Conservation (phyloP, 2,797 vertebrate genomes). For the Takifugu ocellatus region DNA sequence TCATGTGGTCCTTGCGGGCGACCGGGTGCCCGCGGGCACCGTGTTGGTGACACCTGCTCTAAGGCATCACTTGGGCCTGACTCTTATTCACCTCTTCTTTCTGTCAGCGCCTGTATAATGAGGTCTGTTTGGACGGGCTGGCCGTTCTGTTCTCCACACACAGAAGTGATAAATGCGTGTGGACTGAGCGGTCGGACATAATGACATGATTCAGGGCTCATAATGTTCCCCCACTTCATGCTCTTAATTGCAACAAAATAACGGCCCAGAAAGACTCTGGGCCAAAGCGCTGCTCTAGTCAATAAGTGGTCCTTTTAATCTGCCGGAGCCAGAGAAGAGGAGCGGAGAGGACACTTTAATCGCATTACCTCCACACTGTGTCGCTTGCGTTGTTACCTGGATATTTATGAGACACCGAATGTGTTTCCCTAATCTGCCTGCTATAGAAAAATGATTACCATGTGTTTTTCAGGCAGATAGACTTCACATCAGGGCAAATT, state of each 20-base stretch:
- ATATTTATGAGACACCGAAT: conserved; percentile 2
- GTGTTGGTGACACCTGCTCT: too few relatives aligned
- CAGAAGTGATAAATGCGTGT: conserved; percentile 34
- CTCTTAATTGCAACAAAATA: conserved; percentile 62
- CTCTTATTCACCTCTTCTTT: conserved; percentile 14
- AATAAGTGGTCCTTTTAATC: conserved; percentile 67
- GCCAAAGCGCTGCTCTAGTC: conserved; percentile 61
- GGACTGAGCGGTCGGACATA: conserved; percentile 34
- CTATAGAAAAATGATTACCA: neutral
- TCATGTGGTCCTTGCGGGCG: too few relatives aligned
- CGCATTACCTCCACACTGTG: conserved; percentile 31
- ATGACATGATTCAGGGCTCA: conserved; percentile 55
- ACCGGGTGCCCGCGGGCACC: too few relatives aligned
- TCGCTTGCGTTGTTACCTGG: conserved; percentile 22
- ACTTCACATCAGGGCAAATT: too few relatives aligned
- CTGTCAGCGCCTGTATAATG: conserved; percentile 7
- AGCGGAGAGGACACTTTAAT: conserved; percentile 37
- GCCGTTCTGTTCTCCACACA: conserved; percentile 3
- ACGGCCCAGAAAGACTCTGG: conserved; percentile 49
- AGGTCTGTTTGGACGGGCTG: conserved; percentile 12
- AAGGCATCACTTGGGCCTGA: conserved; percentile 26
- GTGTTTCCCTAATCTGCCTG: neutral
- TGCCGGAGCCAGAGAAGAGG: conserved; percentile 28
- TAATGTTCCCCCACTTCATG: conserved; percentile 57
- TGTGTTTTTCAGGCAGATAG: conserved; percentile 11